phyloP scores from a whole-genome alignment of 1,140 invertebrate species.

The Halictus rubicundus region DNA sequence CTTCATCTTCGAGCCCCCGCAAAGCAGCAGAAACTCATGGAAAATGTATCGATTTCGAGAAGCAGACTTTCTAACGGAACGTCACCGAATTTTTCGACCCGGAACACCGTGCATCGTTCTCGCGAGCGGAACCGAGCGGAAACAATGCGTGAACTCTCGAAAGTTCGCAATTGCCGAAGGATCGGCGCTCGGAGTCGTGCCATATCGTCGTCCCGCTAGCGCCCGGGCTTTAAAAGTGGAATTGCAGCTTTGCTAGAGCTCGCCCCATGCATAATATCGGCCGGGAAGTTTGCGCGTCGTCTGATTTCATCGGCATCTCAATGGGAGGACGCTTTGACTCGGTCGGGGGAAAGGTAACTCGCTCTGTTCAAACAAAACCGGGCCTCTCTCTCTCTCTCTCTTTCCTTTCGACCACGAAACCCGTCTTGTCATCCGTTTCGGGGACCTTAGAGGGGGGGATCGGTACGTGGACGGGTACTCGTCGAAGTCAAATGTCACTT shows the following conservation, averaged over 20 bases:
- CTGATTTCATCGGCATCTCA: conserved; percentile 52
- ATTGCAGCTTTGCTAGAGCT: conserved; percentile 21
- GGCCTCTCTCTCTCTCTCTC: neutral
- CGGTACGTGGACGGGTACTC: neutral
- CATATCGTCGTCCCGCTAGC: conserved; percentile 10
- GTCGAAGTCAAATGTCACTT: conserved; percentile 33
- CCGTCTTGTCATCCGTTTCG: conserved; percentile 46
- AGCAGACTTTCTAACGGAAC: no score
- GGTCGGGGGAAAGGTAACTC: conserved; percentile 35
- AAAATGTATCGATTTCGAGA: no score
- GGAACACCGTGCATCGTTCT: neutral
- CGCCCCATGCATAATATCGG: conserved; percentile 31
- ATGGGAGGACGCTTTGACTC: conserved; percentile 21
- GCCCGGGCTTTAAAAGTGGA: conserved; percentile 40
- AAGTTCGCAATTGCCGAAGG: conserved; percentile 39
- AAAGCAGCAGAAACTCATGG: no score
- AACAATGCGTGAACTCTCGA: conserved; percentile 39
- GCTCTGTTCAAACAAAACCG: conserved; percentile 51
- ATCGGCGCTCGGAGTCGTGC: conserved; percentile 14
- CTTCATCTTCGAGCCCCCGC: no score
- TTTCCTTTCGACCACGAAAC: neutral
- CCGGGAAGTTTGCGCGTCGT: conserved; percentile 38
- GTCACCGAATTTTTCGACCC: no score
- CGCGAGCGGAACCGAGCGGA: neutral
- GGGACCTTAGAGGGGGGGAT: neutral